Evolutionary conservation across 2,888 invertebrate genomes (phyloP).

Genomic region (Caenorhabditis sp.): DNA sequence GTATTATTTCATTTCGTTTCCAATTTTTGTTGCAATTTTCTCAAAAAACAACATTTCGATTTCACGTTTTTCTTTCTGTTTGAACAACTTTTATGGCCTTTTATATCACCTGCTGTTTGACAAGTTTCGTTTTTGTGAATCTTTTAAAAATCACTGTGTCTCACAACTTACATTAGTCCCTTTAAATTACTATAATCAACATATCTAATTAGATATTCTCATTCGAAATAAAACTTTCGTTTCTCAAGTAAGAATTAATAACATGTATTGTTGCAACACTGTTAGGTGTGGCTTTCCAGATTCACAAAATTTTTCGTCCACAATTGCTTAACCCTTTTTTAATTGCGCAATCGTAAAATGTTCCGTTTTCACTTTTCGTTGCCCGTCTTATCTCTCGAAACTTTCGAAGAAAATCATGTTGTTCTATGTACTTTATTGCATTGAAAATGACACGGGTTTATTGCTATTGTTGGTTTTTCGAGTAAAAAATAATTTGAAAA

Average conservation of each 20-base stretch:
- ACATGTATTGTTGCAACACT: not conserved
- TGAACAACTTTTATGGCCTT: too few species aligned
- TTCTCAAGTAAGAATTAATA: not conserved
- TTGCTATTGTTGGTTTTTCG: too few species aligned
- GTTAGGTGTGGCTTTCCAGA: not conserved
- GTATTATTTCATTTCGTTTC: not conserved
- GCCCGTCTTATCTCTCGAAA: not conserved
- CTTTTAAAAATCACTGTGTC: too few species aligned
- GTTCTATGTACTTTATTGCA: not conserved
- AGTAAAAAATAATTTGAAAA: too few species aligned
- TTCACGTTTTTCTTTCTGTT: too few species aligned
- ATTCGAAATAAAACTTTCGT: not conserved
- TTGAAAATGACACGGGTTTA: not conserved
- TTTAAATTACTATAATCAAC: too few species aligned
- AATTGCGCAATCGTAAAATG: not conserved
- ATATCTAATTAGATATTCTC: not conserved
- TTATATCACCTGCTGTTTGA: too few species aligned
- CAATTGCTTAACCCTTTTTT: not conserved
- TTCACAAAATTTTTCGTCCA: not conserved
- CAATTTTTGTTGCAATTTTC: not conserved
- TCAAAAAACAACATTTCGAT: too few species aligned
- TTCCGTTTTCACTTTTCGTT: not conserved
- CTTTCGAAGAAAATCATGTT: not conserved
- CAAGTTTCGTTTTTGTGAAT: too few species aligned
- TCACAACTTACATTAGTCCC: too few species aligned